Conservation (phyloP, 1,140 invertebrate species). For the Zaprionus ornatus region DNA sequence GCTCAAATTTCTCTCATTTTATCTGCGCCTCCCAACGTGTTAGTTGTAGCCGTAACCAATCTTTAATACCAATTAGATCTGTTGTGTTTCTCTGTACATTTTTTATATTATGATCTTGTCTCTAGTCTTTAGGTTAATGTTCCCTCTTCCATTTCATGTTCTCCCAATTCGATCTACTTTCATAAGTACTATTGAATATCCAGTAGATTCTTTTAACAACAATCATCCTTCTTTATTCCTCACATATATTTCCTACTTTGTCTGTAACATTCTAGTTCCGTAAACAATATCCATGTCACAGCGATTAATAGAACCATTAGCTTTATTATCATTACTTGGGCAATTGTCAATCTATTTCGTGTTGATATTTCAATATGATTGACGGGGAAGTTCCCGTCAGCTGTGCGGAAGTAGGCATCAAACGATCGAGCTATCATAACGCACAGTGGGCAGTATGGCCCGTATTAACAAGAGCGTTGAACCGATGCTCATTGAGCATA, state of each 20-base stretch:
- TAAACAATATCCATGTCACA: background rate
- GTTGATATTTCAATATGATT: constrained; percentile 17
- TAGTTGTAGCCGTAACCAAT: too few species aligned
- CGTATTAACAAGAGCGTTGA: constrained; percentile 57
- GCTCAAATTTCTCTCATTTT: too few species aligned
- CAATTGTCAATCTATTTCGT: constrained; percentile 10
- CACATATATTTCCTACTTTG: background rate
- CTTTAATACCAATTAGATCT: too few species aligned
- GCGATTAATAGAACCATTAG: background rate
- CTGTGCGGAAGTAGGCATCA: constrained; percentile 47
- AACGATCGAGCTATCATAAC: constrained; percentile 16
- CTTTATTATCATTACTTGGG: background rate
- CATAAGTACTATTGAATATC: too few species aligned
- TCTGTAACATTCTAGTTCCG: background rate
- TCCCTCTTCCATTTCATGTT: too few species aligned
- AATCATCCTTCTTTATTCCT: background rate
- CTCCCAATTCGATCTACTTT: too few species aligned
- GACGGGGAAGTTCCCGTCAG: constrained; percentile 7
- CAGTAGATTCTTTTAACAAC: too few species aligned
- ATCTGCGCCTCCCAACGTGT: too few species aligned
- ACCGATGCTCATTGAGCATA: constrained; percentile 54
- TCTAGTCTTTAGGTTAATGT: too few species aligned
- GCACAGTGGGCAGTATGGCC: constrained; percentile 20
- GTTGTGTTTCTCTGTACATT: too few species aligned
- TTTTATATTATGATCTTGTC: too few species aligned